A percentile compares a stretch with the other conserved stretches of the same genome.
Conservation (phyloP, 1,140 invertebrate genomes). For the Macrotrachela quadricornifera region DNA sequence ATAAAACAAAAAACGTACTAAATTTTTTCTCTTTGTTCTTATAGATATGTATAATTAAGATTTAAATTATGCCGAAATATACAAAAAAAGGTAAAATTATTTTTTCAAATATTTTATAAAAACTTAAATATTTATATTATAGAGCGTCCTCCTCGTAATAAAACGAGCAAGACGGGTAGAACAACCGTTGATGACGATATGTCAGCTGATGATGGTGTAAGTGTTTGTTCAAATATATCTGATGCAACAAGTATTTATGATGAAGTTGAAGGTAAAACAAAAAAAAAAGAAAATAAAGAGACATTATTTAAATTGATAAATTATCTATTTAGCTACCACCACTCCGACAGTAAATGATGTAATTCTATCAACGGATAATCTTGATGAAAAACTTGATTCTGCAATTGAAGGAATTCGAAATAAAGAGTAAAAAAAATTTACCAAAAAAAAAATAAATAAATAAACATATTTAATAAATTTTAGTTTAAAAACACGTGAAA, state of each 20-base stretch:
- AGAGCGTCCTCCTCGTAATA: too few species aligned
- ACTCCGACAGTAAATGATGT: neutral
- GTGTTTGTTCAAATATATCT: neutral
- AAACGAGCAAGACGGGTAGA: neutral
- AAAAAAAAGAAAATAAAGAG: neutral
- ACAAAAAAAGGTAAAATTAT: too few species aligned
- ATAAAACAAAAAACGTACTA: too few species aligned
- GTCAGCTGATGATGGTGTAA: neutral
- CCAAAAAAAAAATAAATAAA: neutral
- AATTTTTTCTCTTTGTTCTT: too few species aligned
- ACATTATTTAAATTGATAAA: too few species aligned
- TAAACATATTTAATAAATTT: neutral
- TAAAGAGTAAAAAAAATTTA: neutral
- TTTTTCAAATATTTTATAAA: too few species aligned
- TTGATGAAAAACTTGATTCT: neutral
- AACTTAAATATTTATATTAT: too few species aligned
- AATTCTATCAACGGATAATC: neutral
- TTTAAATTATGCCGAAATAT: too few species aligned
- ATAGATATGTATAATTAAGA: too few species aligned
- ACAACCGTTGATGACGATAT: neutral
- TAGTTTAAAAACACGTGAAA: constrained; percentile 2
- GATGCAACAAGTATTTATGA: neutral
- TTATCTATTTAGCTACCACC: neutral
- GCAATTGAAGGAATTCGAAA: neutral
- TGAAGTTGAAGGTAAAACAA: neutral